Evolutionary conservation across 1,140 invertebrate genomes (phyloP), one percentile per base, ranked within the genome.

Genomic region (Solenopsis invicta): DNA sequence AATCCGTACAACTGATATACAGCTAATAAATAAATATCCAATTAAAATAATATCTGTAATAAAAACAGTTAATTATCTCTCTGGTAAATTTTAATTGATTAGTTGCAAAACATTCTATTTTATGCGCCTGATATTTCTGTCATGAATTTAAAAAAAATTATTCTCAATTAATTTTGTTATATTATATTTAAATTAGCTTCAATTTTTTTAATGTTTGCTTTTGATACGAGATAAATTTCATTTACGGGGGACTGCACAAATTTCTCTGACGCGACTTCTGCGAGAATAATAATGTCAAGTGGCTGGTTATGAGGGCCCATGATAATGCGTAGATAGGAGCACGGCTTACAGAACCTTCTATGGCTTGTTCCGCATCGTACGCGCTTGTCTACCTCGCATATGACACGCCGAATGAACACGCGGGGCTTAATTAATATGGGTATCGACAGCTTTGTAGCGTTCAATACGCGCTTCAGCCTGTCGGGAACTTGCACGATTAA

Each of bases 351-450:
- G 34, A 41, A 87, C 71, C 87, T 90, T 77, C 77, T 62, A 80
- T 69, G 61, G 88, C 80, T 77, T 87, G 87, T 85, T 88, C 66
- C 29, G 54, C 62, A 54, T 89, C 78, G 69, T 62, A 76, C 82
- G 74, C 61, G 74, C 64, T 69, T 80, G 67, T 82, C 87, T 80
- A 78, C 69, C 16, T 86, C 88, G 87, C 41, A 78, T 77, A 89
- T 80, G 88, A 89, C 88, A 86, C 87, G 66, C 48, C 59, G 29
- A 66, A 21, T 56, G 66, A 84, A 76, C 54, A 87, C 75, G 86
- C 81, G 81, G 21, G 61, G 67, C 76, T 89, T 76, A 71, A 89
- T 89, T 89, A 89, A 89, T 89, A 86, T 81, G 37, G 87, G 50
- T 89, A 89, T 89, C 87, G 87, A 86, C 87, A 74, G 80, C 50